These are phyloP conservation scores for Urocyon cinereoargenteus DNA, from an alignment of 2,797 vertebrate species.

Conservation along the genomic window DNA sequence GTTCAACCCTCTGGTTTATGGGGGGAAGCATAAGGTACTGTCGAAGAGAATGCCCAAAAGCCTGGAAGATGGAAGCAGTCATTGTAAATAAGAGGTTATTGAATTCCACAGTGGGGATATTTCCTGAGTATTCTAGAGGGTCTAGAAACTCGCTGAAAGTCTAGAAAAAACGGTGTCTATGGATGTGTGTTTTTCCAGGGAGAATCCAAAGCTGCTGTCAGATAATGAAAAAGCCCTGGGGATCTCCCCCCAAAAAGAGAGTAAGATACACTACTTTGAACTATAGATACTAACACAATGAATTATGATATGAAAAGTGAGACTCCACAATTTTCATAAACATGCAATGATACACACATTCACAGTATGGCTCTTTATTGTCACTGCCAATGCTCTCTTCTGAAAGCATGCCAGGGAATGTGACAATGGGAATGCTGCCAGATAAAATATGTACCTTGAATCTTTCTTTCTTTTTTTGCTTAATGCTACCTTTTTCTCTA, in stretches of 20 bases:
- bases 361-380: background rate
- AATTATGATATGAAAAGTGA: background rate
- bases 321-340: background rate
- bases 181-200: background rate
- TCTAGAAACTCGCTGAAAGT: background rate
- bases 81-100: background rate
- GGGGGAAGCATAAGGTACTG: background rate
- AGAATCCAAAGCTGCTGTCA: background rate
- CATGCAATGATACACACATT: background rate
- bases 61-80: background rate
- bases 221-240: background rate
- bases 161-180: background rate
- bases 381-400: background rate
- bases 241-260: background rate
- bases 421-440: background rate
- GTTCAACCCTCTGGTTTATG: background rate
- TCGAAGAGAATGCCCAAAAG: background rate
- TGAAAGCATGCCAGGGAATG: background rate
- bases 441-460: slow-evolving; percentile 89
- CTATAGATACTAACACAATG: background rate
- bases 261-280: background rate
- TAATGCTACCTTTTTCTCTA: slow-evolving; percentile 98
- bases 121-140: background rate
- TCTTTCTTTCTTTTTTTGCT: slow-evolving; percentile 96
- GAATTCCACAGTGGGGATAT: background rate